Percentiles rank a stretch among this genome's conserved stretches.
Conservation (phyloP, 1,140 invertebrate genomes). For the Andrena cerasifolii region DNA sequence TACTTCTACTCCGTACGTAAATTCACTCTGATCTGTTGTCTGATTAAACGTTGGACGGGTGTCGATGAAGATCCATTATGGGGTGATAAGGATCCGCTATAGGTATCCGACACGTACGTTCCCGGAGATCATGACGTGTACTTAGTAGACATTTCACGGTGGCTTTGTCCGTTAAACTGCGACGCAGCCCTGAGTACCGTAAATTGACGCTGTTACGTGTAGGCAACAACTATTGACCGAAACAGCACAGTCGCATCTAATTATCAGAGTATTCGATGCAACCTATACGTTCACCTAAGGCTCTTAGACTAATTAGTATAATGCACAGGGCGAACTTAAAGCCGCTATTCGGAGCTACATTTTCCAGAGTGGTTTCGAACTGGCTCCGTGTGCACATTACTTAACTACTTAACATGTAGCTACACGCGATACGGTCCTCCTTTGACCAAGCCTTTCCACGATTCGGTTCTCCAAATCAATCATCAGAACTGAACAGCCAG, state of each 20-base stretch:
- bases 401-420: too few relatives aligned
- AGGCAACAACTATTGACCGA: conserved; percentile 31
- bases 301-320: conserved; percentile 38
- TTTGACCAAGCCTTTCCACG: too few relatives aligned
- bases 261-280: conserved; percentile 36
- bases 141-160: conserved; percentile 17
- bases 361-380: neutral
- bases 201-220: conserved; percentile 35
- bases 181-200: neutral
- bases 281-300: neutral
- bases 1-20: too few relatives aligned
- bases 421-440: too few relatives aligned
- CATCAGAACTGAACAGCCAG: too few relatives aligned
- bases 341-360: neutral
- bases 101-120: neutral
- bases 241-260: conserved; percentile 18
- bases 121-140: conserved; percentile 6
- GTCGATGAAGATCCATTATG: conserved; percentile 3
- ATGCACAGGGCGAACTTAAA: conserved; percentile 16
- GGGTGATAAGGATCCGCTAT: neutral
- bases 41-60: too few relatives aligned
- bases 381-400: neutral
- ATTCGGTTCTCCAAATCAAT: too few relatives aligned
- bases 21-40: neutral
- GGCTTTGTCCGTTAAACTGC: conserved; percentile 28